Percentiles rank a stretch among this genome's conserved stretches.
Conservation (phyloP, 2,113 vertebrate genomes). For the Malurus alboscapulatus region DNA sequence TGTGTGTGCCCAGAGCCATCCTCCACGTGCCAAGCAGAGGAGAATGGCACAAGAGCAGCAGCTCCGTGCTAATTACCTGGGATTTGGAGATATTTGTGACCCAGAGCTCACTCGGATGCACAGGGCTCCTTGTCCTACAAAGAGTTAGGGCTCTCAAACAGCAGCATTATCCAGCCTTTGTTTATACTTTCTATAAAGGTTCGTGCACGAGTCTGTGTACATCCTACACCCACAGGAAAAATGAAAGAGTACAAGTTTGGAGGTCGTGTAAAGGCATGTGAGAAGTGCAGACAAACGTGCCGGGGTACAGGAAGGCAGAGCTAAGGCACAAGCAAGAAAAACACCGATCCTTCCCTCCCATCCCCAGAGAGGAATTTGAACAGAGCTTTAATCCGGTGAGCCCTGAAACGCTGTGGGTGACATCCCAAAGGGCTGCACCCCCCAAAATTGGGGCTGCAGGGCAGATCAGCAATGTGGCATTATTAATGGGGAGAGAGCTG, state of each 20-base stretch:
- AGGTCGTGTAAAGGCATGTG: slow-evolving; percentile 28
- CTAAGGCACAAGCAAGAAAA: slow-evolving; percentile 17
- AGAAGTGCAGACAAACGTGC: slow-evolving; percentile 25
- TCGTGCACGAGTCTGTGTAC: background rate
- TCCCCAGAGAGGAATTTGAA: slow-evolving; percentile 22
- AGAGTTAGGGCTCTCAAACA: background rate
- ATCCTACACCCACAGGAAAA: slow-evolving; percentile 39
- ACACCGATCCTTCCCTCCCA: background rate
- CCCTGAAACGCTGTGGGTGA: background rate
- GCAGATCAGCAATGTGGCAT: background rate
- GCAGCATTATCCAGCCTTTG: background rate
- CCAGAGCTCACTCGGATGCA: background rate
- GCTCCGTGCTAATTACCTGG: background rate
- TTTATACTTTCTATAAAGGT: slow-evolving; percentile 1
- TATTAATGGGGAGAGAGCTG: background rate
- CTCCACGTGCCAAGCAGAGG: background rate
- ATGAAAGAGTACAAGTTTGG: background rate
- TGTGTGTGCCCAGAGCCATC: background rate
- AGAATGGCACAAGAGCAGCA: background rate
- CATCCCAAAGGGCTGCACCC: background rate
- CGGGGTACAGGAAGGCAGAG: slow-evolving; percentile 15
- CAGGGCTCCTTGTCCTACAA: background rate
- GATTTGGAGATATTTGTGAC: background rate
- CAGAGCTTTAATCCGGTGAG: slow-evolving; percentile 20
- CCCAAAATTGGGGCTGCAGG: background rate